Evolutionary conservation across 2,113 vertebrate species (phyloP).

Genomic region (Hylia prasina): DNA sequence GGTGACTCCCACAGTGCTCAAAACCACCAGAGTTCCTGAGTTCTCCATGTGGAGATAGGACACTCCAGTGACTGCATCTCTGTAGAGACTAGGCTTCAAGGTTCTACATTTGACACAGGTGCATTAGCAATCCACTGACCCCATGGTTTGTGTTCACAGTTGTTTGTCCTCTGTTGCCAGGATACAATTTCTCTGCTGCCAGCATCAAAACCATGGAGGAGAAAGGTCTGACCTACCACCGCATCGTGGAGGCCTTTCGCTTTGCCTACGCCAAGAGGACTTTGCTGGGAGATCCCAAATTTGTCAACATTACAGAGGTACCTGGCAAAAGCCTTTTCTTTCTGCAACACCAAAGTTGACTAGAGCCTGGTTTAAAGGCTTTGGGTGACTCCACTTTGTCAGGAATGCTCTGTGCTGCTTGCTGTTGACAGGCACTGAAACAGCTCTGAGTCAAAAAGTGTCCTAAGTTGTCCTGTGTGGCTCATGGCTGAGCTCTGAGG

Average conservation of each 20-base stretch:
- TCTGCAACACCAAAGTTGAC: background rate
- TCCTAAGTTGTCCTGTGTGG: background rate
- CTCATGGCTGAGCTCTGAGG: background rate
- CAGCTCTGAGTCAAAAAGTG: background rate
- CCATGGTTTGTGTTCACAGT: background rate
- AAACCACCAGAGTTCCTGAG: background rate
- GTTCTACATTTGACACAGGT: background rate
- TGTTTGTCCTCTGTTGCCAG: slow-evolving; percentile 61
- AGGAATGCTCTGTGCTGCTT: background rate
- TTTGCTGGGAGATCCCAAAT: slow-evolving; percentile 83
- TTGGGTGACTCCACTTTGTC: background rate
- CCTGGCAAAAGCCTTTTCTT: slow-evolving; percentile 19
- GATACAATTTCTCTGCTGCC: slow-evolving; percentile 80
- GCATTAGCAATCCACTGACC: background rate
- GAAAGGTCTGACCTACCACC: slow-evolving; percentile 88
- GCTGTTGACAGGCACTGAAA: background rate
- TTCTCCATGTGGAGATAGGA: background rate
- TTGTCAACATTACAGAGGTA: slow-evolving; percentile 82
- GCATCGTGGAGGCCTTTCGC: slow-evolving; percentile 89
- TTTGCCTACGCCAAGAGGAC: slow-evolving; percentile 93
- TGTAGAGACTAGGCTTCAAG: background rate
- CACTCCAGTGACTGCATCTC: background rate
- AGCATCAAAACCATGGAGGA: slow-evolving; percentile 73
- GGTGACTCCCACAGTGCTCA: background rate
- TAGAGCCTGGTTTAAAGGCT: background rate